Conservation (phyloP, 2,888 invertebrate genomes). For the Candidula unifasciata region DNA sequence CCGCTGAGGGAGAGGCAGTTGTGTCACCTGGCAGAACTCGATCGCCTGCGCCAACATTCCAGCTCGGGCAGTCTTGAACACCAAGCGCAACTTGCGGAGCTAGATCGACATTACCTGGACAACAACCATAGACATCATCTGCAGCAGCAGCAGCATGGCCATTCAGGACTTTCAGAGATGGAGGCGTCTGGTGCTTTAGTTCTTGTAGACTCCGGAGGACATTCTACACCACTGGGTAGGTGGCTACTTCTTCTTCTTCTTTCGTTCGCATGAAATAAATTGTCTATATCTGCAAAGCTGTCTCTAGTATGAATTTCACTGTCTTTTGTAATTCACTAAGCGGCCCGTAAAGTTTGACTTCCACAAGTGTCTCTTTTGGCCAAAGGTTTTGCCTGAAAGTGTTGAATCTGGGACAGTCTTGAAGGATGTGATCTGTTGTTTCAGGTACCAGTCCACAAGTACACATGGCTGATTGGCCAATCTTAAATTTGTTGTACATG, state of each 20-base stretch:
- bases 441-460: too few species aligned
- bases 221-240: conserved; percentile 42
- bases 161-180: conserved; percentile 14
- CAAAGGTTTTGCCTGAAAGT: too few species aligned
- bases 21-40: conserved; percentile 51
- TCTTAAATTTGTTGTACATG: too few species aligned
- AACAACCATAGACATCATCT: conserved; percentile 19
- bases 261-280: too few species aligned
- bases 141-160: conserved; percentile 15
- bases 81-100: conserved; percentile 23
- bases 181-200: background rate
- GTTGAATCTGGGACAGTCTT: too few species aligned
- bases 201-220: conserved; percentile 42
- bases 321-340: too few species aligned
- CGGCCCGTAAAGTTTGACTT: too few species aligned
- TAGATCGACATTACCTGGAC: conserved; percentile 37
- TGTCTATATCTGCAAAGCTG: too few species aligned
- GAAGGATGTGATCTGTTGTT: too few species aligned
- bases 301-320: too few species aligned
- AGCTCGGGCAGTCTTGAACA: background rate
- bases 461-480: too few species aligned
- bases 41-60: conserved; percentile 39
- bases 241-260: background rate
- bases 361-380: too few species aligned
- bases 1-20: conserved; percentile 52